Percentiles rank a stretch among this genome's conserved stretches.
These are phyloP conservation scores for Donacobius atricapilla DNA, from an alignment of 2,113 vertebrate genomes.

Conservation along the genomic window DNA sequence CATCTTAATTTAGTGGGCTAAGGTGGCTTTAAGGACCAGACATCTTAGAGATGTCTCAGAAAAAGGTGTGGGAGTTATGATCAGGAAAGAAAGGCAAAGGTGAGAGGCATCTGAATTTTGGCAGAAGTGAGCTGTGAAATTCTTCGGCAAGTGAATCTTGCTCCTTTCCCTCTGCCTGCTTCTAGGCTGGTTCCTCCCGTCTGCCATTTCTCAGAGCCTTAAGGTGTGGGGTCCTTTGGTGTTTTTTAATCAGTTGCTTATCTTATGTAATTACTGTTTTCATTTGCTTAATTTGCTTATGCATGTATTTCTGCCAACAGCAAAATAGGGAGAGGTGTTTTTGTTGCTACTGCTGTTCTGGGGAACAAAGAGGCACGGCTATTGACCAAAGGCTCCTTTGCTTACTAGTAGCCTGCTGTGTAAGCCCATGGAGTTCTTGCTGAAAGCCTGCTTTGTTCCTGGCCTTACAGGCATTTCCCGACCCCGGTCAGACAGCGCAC, in stretches of 20 bases:
- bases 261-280: neutral
- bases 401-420: neutral
- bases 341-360: neutral
- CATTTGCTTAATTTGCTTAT: neutral
- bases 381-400: neutral
- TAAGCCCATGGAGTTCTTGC: neutral
- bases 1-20: neutral
- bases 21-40: neutral
- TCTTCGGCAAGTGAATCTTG: neutral
- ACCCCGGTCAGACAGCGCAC: constrained; percentile 89
- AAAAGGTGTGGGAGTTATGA: neutral
- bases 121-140: neutral
- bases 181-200: neutral
- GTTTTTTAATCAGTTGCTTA: neutral
- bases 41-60: neutral
- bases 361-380: neutral
- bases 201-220: neutral
- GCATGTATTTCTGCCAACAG: neutral
- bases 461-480: constrained; percentile 84
- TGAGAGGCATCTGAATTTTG: neutral
- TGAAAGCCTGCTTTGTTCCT: neutral
- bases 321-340: neutral
- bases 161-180: neutral
- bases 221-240: neutral
- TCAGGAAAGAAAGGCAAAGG: neutral